Conservation (phyloP, 2,797 vertebrate species). For the Lepilemur ruficaudatus region DNA sequence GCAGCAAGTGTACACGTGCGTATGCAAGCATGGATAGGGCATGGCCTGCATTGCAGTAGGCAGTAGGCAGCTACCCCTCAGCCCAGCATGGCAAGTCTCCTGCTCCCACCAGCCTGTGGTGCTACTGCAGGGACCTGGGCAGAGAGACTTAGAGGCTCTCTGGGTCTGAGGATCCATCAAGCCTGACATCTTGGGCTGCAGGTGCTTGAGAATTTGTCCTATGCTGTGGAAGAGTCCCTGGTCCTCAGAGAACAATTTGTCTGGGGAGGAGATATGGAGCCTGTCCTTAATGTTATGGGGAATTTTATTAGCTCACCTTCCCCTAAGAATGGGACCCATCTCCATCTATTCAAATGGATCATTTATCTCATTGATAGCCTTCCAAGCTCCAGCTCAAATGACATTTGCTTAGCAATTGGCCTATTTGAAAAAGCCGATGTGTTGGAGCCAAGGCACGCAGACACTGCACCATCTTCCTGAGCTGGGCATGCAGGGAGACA, state of each 20-base stretch:
- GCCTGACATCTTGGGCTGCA: background rate
- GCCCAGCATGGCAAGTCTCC: background rate
- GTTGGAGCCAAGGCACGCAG: background rate
- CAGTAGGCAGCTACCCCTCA: background rate
- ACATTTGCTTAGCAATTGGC: constrained; percentile 72
- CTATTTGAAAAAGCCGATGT: constrained; percentile 56
- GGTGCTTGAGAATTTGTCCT: background rate
- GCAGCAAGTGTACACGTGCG: background rate
- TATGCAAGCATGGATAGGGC: background rate
- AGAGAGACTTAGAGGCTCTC: background rate
- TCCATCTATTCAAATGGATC: constrained; percentile 46
- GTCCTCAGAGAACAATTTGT: background rate
- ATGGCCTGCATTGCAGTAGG: background rate
- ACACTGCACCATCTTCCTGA: background rate
- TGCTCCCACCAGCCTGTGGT: background rate
- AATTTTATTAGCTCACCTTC: background rate
- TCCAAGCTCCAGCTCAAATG: constrained; percentile 58
- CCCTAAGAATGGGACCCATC: background rate
- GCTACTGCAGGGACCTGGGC: constrained; percentile 52
- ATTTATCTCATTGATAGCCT: constrained; percentile 56
- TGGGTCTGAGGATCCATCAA: background rate
- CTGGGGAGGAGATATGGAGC: background rate
- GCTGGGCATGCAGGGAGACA: background rate
- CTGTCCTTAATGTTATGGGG: background rate
- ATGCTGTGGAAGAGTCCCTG: background rate